These are phyloP conservation scores for Rhegmatorhina hoffmannsi DNA, from an alignment of 2,113 vertebrate genomes.

Conservation along the genomic window DNA sequence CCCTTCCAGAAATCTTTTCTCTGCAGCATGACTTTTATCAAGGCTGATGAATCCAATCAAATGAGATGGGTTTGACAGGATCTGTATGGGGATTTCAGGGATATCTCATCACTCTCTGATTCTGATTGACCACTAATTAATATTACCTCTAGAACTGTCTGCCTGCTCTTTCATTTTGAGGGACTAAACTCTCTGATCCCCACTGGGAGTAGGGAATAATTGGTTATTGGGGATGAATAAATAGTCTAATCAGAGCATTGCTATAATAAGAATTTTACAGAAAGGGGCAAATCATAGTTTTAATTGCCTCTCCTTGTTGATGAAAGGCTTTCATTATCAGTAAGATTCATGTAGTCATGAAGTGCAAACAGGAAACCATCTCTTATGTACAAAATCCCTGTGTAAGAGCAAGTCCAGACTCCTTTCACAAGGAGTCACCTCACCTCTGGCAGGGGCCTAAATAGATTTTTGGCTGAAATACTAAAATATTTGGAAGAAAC, in stretches of 20 bases:
- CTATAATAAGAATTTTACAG: background rate
- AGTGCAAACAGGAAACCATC: background rate
- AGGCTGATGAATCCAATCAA: background rate
- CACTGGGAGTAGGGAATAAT: background rate
- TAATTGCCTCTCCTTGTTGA: background rate
- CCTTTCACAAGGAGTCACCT: background rate
- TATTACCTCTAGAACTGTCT: background rate
- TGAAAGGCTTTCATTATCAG: background rate
- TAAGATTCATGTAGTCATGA: background rate
- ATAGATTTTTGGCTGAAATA: background rate
- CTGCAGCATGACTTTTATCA: background rate
- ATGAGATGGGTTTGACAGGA: background rate
- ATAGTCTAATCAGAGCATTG: background rate
- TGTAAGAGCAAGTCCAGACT: background rate
- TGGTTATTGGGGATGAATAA: background rate
- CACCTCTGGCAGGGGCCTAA: background rate
- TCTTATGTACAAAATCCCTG: background rate
- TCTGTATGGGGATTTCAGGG: background rate
- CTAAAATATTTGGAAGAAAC: background rate
- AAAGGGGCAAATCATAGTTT: background rate
- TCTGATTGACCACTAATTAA: background rate
- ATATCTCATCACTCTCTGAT: fast-evolving
- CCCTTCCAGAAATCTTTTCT: background rate
- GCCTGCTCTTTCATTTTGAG: background rate
- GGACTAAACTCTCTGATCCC: background rate